Conservation (phyloP, 1,140 invertebrate species). For the Neoseiulus cucumeris region DNA sequence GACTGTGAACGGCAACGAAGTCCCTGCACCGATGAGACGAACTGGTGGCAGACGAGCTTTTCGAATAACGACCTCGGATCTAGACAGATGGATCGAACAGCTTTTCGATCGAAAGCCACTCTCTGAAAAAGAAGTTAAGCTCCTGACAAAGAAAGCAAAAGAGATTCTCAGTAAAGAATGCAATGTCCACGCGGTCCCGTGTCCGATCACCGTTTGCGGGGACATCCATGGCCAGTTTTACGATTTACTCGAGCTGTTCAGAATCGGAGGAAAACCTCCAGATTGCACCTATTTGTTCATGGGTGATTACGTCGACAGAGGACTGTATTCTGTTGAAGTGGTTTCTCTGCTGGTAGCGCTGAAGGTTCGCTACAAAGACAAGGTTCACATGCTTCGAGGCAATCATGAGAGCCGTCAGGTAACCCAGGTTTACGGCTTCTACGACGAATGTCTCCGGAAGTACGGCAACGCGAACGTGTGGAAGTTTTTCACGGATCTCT, state of each 20-base stretch:
- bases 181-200: neutral
- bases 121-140: neutral
- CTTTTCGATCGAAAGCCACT: neutral
- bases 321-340: slow-evolving; percentile 40
- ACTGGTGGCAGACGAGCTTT: neutral
- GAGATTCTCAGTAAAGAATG: neutral
- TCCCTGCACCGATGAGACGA: neutral
- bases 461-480: slow-evolving; percentile 85
- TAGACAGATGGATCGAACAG: slow-evolving; percentile 1
- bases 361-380: slow-evolving; percentile 90
- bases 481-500: slow-evolving; percentile 98
- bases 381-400: slow-evolving; percentile 66
- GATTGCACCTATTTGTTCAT: slow-evolving; percentile 32
- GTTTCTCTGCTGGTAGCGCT: slow-evolving; percentile 61
- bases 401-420: slow-evolving; percentile 58
- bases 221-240: slow-evolving; percentile 36
- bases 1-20: no score
- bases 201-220: slow-evolving; percentile 22
- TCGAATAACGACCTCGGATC: neutral
- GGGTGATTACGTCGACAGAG: slow-evolving; percentile 34
- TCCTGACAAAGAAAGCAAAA: neutral
- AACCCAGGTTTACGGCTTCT: slow-evolving; percentile 75
- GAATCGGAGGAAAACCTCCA: slow-evolving; percentile 32
- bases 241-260: slow-evolving; percentile 33
- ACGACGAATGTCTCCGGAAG: slow-evolving; percentile 80